Base-by-base conservation (phyloP, 2,113 vertebrate genomes). In the Alaudala cheleensis region DNA sequence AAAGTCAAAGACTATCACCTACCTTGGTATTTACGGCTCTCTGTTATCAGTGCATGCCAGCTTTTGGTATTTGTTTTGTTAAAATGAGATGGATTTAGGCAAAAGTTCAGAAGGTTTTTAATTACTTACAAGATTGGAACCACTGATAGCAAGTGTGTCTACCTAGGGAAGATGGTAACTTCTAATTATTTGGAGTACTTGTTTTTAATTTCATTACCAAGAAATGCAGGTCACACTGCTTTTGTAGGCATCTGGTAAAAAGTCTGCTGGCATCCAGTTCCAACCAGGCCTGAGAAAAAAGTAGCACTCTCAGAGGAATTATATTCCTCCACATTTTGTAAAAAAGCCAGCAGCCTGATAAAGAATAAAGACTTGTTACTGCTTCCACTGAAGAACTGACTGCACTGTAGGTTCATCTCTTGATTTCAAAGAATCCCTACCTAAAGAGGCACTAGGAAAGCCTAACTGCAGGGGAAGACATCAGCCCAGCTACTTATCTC, bases 101-200 rank as follows among this genome's bases (percentile, higher is more conserved):
- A 86, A 64, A 73, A 70, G 85, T 92, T 96, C 88, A 92, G 88
- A 96, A 92, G 77, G 37, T 28, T 86, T 94, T 92, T 86, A 86
- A 77, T 78, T 60, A 77, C 74, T 67, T 93, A 78, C 34, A 74
- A 83, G 92, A 86, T 65, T 84, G 69, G 61, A 89, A 78, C 69
- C 24, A 29, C 28, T 81, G 82, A 78, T 88, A 92, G 60, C 53
- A 78, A 74, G 33, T 20, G 14, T 84, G 26, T 84, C 90, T 95
- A n/a, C 31, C 56, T 47, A 37, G 8, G 23, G 82, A 83, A 74
- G 72, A 78, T 66, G 79, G 81, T 81, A 90, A 78, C 72, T 83
- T 86, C 34, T 78, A 50, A 81, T 90, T 92, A 56, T 72, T 88
- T 44, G 28, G 67, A 86, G 82, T n/a, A 25, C 67, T 86, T 95